Conservation (phyloP, 2,113 vertebrate species). For the Hirundichthys speculiger region DNA sequence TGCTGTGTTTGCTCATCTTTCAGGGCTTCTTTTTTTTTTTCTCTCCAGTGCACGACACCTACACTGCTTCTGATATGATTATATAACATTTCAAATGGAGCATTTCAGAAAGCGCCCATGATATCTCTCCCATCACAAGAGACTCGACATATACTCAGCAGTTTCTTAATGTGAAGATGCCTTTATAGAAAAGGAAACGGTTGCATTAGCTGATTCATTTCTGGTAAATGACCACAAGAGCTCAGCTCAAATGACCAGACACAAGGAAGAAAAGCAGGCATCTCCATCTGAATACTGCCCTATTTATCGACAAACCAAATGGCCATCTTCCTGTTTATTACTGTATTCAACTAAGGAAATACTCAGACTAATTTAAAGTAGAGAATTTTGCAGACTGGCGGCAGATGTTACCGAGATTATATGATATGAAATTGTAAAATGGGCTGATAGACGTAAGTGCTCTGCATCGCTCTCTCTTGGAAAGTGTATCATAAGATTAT, state of each 20-base stretch:
- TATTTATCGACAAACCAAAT: constrained; percentile 41
- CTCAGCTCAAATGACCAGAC: constrained; percentile 48
- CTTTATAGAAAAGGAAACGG: constrained; percentile 52
- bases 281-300: constrained; percentile 31
- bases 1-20: background rate
- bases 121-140: constrained; percentile 23
- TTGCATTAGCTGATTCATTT: constrained; percentile 64
- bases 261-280: constrained; percentile 16
- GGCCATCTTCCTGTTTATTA: constrained; percentile 30
- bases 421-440: constrained; percentile 12
- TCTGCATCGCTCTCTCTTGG: background rate
- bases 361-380: constrained; percentile 10
- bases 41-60: constrained; percentile 2
- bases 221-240: constrained; percentile 57
- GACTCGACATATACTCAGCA: constrained; percentile 44
- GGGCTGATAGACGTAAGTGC: constrained; percentile 8
- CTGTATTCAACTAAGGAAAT: constrained; percentile 43
- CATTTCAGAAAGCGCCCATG: constrained; percentile 21
- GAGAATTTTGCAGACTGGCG: constrained; percentile 8
- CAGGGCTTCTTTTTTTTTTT: background rate
- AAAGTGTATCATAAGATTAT: background rate
- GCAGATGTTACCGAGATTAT: constrained; percentile 2
- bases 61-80: constrained; percentile 1
- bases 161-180: constrained; percentile 31
- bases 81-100: constrained; percentile 2